Evolutionary conservation across 1,140 invertebrate genomes (phyloP).

Genomic region (Alviniconcha marisindica): DNA sequence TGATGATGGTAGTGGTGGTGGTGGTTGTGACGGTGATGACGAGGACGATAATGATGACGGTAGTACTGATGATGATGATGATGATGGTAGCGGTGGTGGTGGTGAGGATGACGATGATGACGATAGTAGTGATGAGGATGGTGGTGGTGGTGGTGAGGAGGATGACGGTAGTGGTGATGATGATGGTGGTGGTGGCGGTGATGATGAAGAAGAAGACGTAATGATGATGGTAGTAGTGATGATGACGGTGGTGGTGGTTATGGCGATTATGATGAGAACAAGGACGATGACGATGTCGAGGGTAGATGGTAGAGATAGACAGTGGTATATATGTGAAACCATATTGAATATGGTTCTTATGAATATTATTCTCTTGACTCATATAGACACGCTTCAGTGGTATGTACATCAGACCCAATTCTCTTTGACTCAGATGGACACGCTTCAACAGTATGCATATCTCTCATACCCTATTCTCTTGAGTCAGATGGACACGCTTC

Average conservation of each 20-base stretch:
- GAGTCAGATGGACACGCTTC: too few species aligned
- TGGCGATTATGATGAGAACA: neutral
- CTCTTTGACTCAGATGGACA: too few species aligned
- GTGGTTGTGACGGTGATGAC: neutral
- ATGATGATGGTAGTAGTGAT: neutral
- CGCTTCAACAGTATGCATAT: too few species aligned
- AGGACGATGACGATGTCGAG: neutral
- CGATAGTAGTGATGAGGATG: neutral
- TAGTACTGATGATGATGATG: neutral
- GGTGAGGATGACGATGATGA: neutral
- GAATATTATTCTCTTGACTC: too few species aligned
- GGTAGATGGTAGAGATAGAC: too few species aligned
- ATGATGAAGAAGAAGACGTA: too few species aligned
- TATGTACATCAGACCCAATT: too few species aligned
- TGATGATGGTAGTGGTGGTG: conserved; percentile 1
- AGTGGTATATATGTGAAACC: too few species aligned
- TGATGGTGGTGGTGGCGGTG: too few species aligned
- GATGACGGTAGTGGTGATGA: neutral
- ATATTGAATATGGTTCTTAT: neutral
- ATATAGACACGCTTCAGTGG: too few species aligned
- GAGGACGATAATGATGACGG: neutral
- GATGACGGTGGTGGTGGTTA: neutral
- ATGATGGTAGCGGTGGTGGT: conserved; percentile 1
- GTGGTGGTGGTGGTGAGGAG: neutral
- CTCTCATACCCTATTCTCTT: too few species aligned